Conservation (phyloP, 1,140 invertebrate genomes). For the Octopus sinensis region DNA sequence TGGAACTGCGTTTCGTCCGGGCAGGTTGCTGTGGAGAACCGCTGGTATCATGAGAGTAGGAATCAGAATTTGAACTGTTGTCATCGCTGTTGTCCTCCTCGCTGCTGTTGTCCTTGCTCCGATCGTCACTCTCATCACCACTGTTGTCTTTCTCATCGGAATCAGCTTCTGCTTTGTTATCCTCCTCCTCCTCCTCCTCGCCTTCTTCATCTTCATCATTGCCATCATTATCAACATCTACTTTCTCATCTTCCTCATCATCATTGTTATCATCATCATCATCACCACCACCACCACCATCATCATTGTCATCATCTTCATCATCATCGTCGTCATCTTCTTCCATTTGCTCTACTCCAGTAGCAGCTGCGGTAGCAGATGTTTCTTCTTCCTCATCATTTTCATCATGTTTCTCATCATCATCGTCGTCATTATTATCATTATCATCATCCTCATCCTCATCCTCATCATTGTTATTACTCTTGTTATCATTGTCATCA, state of each 20-base stretch:
- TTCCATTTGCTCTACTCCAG: background rate
- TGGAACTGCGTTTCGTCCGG: constrained; percentile 25
- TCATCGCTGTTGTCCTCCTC: constrained; percentile 14
- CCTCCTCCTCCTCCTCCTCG: background rate
- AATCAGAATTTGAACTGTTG: constrained; percentile 24
- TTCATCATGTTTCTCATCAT: background rate
- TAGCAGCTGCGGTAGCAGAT: background rate
- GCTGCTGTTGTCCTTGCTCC: background rate
- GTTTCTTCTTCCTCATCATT: background rate
- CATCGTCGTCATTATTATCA: background rate
- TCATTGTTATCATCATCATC: background rate
- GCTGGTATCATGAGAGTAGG: constrained; percentile 36
- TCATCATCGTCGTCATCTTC: background rate
- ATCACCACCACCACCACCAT: background rate
- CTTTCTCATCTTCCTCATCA: background rate
- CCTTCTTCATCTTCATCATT: background rate
- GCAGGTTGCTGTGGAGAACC: constrained; percentile 13
- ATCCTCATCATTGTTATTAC: constrained; percentile 10
- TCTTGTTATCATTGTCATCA: constrained; percentile 27
- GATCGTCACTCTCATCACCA: background rate
- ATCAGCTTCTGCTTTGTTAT: background rate
- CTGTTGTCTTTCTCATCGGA: too few relatives aligned
- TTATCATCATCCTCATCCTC: background rate
- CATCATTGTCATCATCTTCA: background rate
- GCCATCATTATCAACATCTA: constrained; percentile 1